A percentile compares a stretch with the other conserved stretches of the same genome.
These are phyloP conservation scores for Sparus aurata DNA, from an alignment of 2,797 vertebrate genomes.

Conservation along the genomic window DNA sequence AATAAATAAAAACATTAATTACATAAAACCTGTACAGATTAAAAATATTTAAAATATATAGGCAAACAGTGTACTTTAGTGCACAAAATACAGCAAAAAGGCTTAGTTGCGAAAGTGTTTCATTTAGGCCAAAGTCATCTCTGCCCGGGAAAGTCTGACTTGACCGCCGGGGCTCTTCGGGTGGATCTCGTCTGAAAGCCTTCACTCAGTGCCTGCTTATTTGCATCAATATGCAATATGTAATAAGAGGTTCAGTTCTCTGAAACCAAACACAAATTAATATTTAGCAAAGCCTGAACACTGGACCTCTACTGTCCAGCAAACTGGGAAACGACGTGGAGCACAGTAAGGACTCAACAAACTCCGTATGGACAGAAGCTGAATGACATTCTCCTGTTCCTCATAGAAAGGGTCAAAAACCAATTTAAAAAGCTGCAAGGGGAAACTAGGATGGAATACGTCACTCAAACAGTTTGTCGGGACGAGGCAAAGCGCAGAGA, in stretches of 20 bases:
- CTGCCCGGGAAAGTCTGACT: constrained; percentile 41
- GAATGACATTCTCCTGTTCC: constrained; percentile 34
- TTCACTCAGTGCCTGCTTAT: constrained; percentile 34
- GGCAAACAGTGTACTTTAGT: constrained; percentile 86
- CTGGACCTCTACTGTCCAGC: neutral
- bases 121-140: neutral
- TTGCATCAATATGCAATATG: neutral
- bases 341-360: constrained; percentile 1
- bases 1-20: constrained; percentile 86
- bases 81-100: constrained; percentile 83
- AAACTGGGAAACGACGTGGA: neutral
- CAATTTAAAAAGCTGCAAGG: constrained; percentile 53
- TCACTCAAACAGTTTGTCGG: constrained; percentile 29
- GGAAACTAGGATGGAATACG: constrained; percentile 11
- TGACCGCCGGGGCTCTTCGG: constrained; percentile 39
- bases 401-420: constrained; percentile 58
- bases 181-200: constrained; percentile 19
- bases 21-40: constrained; percentile 81
- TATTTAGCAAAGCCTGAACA: constrained; percentile 31
- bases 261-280: constrained; percentile 29
- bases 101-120: constrained; percentile 53
- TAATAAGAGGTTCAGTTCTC: constrained; percentile 22
- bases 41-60: constrained; percentile 77
- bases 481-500: constrained; percentile 29
- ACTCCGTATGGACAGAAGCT: constrained; percentile 5